These are phyloP conservation scores for Diphyllodes magnificus DNA, from an alignment of 2,113 vertebrate genomes.

Conservation along the genomic window DNA sequence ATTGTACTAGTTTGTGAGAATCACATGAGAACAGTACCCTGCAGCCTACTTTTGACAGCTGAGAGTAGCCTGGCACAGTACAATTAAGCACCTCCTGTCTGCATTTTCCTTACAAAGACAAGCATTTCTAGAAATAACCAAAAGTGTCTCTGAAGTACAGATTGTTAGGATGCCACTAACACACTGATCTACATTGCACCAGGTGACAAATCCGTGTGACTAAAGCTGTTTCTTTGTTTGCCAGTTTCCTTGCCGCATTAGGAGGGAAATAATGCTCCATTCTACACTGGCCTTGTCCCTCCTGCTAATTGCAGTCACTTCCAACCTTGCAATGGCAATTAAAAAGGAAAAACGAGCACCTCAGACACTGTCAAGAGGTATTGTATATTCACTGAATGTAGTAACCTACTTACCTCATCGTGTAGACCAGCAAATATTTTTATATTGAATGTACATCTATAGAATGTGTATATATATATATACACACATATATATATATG, in stretches of 20 bases:
- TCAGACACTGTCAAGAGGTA: slow-evolving; percentile 76
- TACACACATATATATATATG: neutral
- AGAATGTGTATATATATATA: neutral
- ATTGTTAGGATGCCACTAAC: neutral
- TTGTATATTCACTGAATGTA: neutral
- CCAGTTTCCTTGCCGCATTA: neutral
- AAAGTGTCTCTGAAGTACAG: neutral
- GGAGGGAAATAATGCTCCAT: slow-evolving; percentile 36
- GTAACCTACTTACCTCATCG: neutral
- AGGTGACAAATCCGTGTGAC: neutral
- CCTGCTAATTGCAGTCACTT: slow-evolving; percentile 56
- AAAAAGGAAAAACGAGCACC: slow-evolving; percentile 66
- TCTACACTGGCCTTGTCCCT: slow-evolving; percentile 45
- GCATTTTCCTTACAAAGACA: neutral
- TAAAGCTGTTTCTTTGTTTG: neutral
- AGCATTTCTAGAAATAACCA: neutral
- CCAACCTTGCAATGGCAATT: slow-evolving; percentile 66
- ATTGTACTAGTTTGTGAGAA: neutral
- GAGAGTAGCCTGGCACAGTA: neutral
- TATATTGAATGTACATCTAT: neutral
- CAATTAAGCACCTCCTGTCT: neutral
- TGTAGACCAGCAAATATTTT: neutral
- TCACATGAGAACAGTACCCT: neutral
- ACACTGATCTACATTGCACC: neutral
- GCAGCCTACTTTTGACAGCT: neutral